phyloP scores from a whole-genome alignment of 2,888 invertebrate species.

The Eledona agricola region DNA sequence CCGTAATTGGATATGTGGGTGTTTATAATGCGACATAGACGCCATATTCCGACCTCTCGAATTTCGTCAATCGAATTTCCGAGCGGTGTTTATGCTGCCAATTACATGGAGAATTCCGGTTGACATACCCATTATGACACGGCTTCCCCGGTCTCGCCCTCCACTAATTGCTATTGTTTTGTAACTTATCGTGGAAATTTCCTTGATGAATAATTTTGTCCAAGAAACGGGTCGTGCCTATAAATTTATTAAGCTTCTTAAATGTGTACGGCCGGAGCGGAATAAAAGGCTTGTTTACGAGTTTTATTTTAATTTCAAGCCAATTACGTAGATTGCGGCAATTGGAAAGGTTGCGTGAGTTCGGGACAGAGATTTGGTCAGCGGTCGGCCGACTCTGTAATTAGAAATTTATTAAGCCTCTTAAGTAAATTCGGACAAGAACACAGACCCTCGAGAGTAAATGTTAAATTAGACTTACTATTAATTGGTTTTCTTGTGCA shows the following conservation, averaged over 20 bases:
- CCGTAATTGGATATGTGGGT: conserved; percentile 11
- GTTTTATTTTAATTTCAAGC: conserved; percentile 4
- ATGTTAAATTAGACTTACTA: conserved; percentile 26
- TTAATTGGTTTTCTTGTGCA: conserved; percentile 31
- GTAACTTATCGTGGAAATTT: conserved; percentile 22
- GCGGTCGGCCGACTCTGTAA: conserved; percentile 14
- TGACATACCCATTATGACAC: conserved; percentile 36
- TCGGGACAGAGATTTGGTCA: conserved; percentile 14
- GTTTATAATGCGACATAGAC: conserved; percentile 14
- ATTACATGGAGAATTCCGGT: conserved; percentile 30
- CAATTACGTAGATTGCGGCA: conserved; percentile 16
- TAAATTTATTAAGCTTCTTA: conserved; percentile 12
- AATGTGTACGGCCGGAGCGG: conserved; percentile 11
- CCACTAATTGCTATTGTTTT: conserved; percentile 25
- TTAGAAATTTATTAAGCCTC: conserved; percentile 32
- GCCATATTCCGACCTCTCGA: conserved; percentile 27
- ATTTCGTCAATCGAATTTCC: conserved; percentile 31
- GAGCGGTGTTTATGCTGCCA: conserved; percentile 31
- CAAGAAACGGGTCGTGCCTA: conserved; percentile 7
- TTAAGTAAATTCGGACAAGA: conserved; percentile 25
- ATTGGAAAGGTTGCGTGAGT: conserved; percentile 18
- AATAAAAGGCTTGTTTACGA: conserved; percentile 14
- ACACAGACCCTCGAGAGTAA: conserved; percentile 6
- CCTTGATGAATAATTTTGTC: background rate
- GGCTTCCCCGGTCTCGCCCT: conserved; percentile 5